Base-by-base conservation (phyloP, 2,888 invertebrate species). In the Andrena trimmerana region DNA sequence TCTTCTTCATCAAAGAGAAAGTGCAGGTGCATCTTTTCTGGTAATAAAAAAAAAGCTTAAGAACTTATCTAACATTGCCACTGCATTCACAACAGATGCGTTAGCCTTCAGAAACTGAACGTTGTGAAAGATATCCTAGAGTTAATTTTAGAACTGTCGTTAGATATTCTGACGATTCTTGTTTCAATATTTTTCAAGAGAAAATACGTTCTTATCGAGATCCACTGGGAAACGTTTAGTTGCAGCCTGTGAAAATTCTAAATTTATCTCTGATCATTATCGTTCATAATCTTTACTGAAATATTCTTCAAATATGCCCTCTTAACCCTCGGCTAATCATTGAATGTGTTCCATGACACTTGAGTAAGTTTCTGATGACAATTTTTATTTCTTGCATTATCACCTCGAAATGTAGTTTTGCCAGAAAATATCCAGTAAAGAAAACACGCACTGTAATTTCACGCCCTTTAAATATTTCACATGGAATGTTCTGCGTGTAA, bases 251-350 rank as follows among this genome's bases (percentile, higher is more conserved):
- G 36, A 48, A 75, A 62, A 54, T 69, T 69, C 52, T 42, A 54
- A 36, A 7, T 62, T 20, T 42, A 36, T 63, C 20, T 62, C 42
- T 62, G 24, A 27, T 10, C 6, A 48, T 50, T 60, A 60, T 70
- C 59, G 24, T 60, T 16, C 27, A 60, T 60, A 36, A 59, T 36
- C 48, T 42, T 50, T 13, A 16, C 13, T 8, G n/a, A 50, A 50
- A 68, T 59, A 48, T 60, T 59, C 10, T 59, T 74, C 16, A 8
- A 74, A 68, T 68, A 50, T 69, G 42, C 36, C 29, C 54, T 63
- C n/a, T 63, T 57, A 69, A 69, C 36, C 52, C 62, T 54, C 13
- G 29, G 31, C 36, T 69, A 20, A 36, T 54, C 62, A 31, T 69
- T 54, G 69, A 69, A 68, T 20, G 2, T 36, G 33, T 62, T 13